Evolutionary conservation across 1,140 invertebrate species (phyloP).

Genomic region (Mya arenaria): DNA sequence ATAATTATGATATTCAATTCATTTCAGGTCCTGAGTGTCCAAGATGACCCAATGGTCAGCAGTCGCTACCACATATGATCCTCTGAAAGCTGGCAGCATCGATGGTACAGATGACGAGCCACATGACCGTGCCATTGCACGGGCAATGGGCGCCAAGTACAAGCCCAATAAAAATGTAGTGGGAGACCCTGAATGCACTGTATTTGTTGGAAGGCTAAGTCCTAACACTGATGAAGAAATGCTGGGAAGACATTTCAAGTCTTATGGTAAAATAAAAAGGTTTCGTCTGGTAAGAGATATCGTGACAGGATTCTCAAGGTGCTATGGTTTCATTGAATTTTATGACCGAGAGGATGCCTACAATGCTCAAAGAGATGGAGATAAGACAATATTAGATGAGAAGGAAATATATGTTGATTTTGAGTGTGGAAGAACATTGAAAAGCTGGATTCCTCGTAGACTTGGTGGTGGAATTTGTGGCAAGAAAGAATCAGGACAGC

Average conservation of each 20-base stretch:
- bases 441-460: conserved; percentile 92
- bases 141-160: conserved; percentile 88
- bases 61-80: conserved; percentile 72
- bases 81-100: conserved; percentile 88
- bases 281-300: conserved; percentile 89
- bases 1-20: too few relatives aligned
- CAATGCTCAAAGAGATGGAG: conserved; percentile 84
- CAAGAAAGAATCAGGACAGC: conserved; percentile 92
- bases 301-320: conserved; percentile 90
- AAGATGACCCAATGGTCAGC: conserved; percentile 57
- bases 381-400: conserved; percentile 87
- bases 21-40: neutral
- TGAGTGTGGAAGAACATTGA: conserved; percentile 84
- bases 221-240: conserved; percentile 85
- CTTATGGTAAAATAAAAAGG: conserved; percentile 84
- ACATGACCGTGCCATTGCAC: conserved; percentile 89
- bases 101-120: conserved; percentile 92
- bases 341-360: conserved; percentile 84
- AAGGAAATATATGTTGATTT: conserved; percentile 83
- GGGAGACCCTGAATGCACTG: conserved; percentile 87
- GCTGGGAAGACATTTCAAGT: conserved; percentile 77
- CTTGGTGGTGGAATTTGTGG: conserved; percentile 94
- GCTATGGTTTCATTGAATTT: conserved; percentile 94
- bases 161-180: conserved; percentile 82
- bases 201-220: conserved; percentile 91